Conservation (phyloP, 2,797 vertebrate species). For the Chromis chromis region DNA sequence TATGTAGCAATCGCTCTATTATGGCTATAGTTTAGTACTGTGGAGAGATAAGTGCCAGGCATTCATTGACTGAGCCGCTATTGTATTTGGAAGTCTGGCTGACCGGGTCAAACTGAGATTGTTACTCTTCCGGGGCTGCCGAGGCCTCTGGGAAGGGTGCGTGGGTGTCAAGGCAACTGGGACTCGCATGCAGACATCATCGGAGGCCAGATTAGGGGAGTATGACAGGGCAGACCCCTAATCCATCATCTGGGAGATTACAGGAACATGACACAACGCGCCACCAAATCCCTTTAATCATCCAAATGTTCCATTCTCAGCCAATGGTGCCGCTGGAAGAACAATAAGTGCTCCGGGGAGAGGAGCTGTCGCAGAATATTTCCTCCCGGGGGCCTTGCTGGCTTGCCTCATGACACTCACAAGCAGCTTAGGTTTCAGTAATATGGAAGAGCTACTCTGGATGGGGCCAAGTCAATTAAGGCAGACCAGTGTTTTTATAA, state of each 20-base stretch:
- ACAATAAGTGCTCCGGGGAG: slow-evolving; percentile 63
- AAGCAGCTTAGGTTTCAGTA: slow-evolving; percentile 68
- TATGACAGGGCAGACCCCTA: slow-evolving; percentile 72
- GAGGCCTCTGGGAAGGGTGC: slow-evolving; percentile 44
- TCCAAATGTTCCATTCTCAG: slow-evolving; percentile 75
- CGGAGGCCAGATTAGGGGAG: slow-evolving; percentile 69
- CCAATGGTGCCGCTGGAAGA: slow-evolving; percentile 58
- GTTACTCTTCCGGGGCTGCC: slow-evolving; percentile 36
- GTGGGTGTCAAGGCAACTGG: slow-evolving; percentile 49
- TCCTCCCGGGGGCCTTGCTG: slow-evolving; percentile 48
- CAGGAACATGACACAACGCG: slow-evolving; percentile 76
- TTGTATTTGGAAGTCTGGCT: slow-evolving; percentile 49
- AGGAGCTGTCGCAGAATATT: slow-evolving; percentile 61
- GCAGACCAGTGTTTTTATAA: slow-evolving; percentile 63
- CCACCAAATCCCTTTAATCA: slow-evolving; percentile 82
- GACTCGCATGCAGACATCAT: slow-evolving; percentile 51
- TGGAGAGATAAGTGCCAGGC: slow-evolving; percentile 45
- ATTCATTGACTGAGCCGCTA: slow-evolving; percentile 38
- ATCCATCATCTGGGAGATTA: slow-evolving; percentile 84
- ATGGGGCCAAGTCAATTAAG: slow-evolving; percentile 76
- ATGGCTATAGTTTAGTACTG: slow-evolving; percentile 37
- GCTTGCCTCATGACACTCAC: slow-evolving; percentile 67
- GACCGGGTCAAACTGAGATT: slow-evolving; percentile 52
- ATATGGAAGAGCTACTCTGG: slow-evolving; percentile 61
- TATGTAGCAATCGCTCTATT: slow-evolving; percentile 36